A percentile compares a stretch with the other conserved stretches of the same genome.
phyloP scores from a whole-genome alignment of 2,888 invertebrate species.

The Toxonevra muliebris region DNA sequence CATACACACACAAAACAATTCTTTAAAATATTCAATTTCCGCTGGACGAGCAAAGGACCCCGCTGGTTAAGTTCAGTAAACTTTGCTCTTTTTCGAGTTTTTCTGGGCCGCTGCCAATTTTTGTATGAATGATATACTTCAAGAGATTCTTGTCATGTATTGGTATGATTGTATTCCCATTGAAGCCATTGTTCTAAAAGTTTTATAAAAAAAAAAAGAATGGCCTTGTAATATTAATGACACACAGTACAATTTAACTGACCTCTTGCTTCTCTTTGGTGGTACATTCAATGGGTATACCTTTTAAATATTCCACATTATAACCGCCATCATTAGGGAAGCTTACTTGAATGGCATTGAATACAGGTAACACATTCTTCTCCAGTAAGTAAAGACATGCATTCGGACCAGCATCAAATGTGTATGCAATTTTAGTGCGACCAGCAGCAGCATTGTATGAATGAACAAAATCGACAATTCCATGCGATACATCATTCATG shows the following conservation, averaged over 20 bases:
- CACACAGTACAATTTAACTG: not conserved
- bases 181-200: constrained; percentile 37
- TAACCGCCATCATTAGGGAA: constrained; percentile 72
- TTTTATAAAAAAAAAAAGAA: constrained; percentile 9
- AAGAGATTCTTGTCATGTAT: constrained; percentile 68
- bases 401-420: constrained; percentile 99
- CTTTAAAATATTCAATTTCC: too few species aligned
- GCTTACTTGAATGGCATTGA: constrained; percentile 74
- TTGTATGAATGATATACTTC: constrained; percentile 85
- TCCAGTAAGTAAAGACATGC: constrained; percentile 88
- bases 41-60: constrained; percentile 22
- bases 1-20: too few species aligned
- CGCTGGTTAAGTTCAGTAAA: constrained; percentile 64
- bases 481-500: constrained; percentile 87
- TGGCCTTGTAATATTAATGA: not conserved
- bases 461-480: constrained; percentile 83
- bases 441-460: constrained; percentile 78
- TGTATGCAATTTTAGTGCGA: constrained; percentile 85
- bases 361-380: constrained; percentile 75
- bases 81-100: constrained; percentile 63
- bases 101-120: constrained; percentile 82
- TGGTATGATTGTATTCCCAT: constrained; percentile 38
- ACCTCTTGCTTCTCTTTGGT: constrained; percentile 22
- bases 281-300: constrained; percentile 64
- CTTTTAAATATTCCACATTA: constrained; percentile 68